These are phyloP conservation scores for Eulimnadia texana DNA, from an alignment of 1,140 invertebrate species.

Conservation along the genomic window DNA sequence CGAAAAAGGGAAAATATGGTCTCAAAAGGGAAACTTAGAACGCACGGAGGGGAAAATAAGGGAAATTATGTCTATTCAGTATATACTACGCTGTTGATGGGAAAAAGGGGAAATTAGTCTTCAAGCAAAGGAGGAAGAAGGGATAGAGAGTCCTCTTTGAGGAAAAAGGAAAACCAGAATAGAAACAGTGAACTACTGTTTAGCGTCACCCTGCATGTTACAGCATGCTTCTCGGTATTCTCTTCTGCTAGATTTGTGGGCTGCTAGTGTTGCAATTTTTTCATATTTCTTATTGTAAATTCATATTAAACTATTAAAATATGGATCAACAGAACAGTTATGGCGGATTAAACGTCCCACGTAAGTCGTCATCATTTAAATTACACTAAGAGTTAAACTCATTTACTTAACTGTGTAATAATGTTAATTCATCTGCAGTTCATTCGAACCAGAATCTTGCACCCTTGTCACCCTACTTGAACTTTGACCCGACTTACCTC, in stretches of 20 bases:
- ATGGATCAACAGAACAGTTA: not conserved
- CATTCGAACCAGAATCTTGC: slow-evolving; percentile 15
- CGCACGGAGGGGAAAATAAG: no score
- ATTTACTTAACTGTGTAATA: no score
- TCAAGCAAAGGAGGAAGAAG: no score
- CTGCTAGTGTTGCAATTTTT: no score
- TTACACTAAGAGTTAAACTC: no score
- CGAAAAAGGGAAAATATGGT: no score
- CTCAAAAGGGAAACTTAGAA: no score
- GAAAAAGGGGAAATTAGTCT: no score
- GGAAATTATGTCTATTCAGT: no score
- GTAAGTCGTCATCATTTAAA: not conserved
- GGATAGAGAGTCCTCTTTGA: not conserved
- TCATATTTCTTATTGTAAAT: not conserved
- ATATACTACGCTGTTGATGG: no score
- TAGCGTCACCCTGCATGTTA: not conserved
- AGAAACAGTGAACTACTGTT: not conserved
- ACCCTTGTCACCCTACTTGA: slow-evolving; percentile 70
- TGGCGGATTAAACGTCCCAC: not conserved
- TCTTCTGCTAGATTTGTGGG: no score
- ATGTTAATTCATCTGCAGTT: slow-evolving; percentile 1
- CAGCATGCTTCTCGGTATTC: not conserved
- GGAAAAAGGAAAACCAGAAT: not conserved
- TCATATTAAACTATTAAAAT: not conserved
- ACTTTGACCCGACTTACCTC: slow-evolving; percentile 74